Base-by-base conservation (phyloP, 2,888 invertebrate genomes). In the Trichopria drosophilae region DNA sequence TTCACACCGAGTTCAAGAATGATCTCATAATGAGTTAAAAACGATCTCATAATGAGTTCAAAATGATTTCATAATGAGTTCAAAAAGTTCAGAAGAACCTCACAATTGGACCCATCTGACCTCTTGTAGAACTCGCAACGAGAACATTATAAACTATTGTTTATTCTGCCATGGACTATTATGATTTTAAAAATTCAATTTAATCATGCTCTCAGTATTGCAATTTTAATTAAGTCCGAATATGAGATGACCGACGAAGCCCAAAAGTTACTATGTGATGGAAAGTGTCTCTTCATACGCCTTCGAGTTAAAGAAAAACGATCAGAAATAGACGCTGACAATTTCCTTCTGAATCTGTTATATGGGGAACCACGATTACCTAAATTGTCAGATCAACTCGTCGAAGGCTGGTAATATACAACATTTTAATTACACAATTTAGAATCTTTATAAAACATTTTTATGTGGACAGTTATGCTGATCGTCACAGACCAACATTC, bases 271-370 rank as follows among this genome's bases (percentile, higher is more conserved):
- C 43, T 73, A 7, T 41, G 66, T 3, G 71, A 72, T 45, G 73
- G 71, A 19, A 70, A 70, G 58, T 69, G 69, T 47, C 55, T 73
- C 61, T 67, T 67, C 16, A 64, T 75, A 58, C 62, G 73, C 16
- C 53, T 75, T 10, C 66, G 64, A 56, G 44, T 67, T 2, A 55
- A 41, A 19, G 66, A 66, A 4, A 64, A 62, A 32, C 61, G 56
- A 42, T 42, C 50, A 12, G 65, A 71, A 44, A 55, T 63, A 43
- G 68, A 73, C 36, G 62, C 72, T 28, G 72, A 75, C 48, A 58
- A 64, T 13, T 53, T 66, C 41, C 55, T 75, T 6, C 42, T 69
- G 3, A 66, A 45, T 47, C 57, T 72, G 6, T 35, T 75, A 13
- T 75, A 66, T 48, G 68, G 65, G 3, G 63, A 66, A 54, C 45